Evolutionary conservation across 2,113 vertebrate genomes (phyloP), one percentile per base, ranked within the genome.

Genomic region (Orthonyx spaldingii): DNA sequence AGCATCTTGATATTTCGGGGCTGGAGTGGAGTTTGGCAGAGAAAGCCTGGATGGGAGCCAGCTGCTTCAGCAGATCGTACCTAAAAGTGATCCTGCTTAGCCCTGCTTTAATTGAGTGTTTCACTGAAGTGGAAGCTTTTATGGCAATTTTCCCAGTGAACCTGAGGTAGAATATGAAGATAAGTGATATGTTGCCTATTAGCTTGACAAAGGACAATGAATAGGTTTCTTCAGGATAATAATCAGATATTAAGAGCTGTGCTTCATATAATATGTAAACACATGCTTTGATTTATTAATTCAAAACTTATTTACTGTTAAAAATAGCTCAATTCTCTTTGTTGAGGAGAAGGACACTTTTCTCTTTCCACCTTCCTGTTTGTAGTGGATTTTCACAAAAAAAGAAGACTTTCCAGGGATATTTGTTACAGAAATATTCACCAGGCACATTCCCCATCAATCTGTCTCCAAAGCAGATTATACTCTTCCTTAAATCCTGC

Each of bases 71-170:
- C 87, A 92, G 50, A 86, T 90, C 86, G 41, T 85, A 89, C 95
- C 94, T 93, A 91, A 95, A 92, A 93, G 49, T 44, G 52, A 92
- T 76, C 55, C 68, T 55, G n/a, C 72, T 86, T 80, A 90, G 79
- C 26, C 66, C 32, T 44, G 39, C 66, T 94, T 84, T 87, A 74
- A 52, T 20, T 39, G 49, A 41, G 30, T 8, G 8, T 93, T 93
- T 61, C 3, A 6, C 68, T 63, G 42, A 84, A 95, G 80, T 96
- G 86, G 90, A 92, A 93, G 83, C 19, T 92, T 94, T 84, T 46
- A 66, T 86, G 86, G 94, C 83, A 90, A 28, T 89, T 84, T 89
- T 92, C 89, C 92, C 76, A 92, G 35, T 63, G 93, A 95, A 96
- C 92, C 72, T 33, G 42, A 74, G 42, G 88, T 44, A 55, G 55